phyloP scores from a whole-genome alignment of 2,797 vertebrate genomes.

The Ammospiza maritima region DNA sequence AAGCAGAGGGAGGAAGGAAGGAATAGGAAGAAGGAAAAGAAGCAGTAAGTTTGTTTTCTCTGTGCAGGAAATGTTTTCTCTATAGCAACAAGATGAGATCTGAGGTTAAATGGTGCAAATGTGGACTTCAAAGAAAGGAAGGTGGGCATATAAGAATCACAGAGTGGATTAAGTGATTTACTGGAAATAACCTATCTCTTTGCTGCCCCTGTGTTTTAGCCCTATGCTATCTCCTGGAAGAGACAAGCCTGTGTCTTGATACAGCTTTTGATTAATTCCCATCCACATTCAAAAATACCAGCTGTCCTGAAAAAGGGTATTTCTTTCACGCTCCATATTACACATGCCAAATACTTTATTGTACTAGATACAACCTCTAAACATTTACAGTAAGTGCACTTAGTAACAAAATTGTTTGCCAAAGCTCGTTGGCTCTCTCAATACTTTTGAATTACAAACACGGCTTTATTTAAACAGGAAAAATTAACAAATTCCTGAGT shows the following conservation, averaged over 20 bases:
- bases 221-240: not conserved
- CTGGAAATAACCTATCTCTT: not conserved
- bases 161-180: not conserved
- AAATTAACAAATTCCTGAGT: slow-evolving; percentile 48
- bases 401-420: slow-evolving; percentile 33
- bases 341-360: slow-evolving; percentile 53
- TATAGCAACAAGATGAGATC: not conserved
- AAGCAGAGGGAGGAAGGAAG: not conserved
- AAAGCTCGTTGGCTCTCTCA: not conserved
- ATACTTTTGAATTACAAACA: slow-evolving; percentile 30
- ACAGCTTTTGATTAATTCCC: not conserved
- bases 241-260: not conserved
- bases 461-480: slow-evolving; percentile 25
- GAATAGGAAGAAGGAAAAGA: not conserved
- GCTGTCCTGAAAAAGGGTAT: not conserved
- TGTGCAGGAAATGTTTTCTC: not conserved
- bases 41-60: not conserved
- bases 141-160: not conserved
- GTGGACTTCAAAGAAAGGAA: not conserved
- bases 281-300: not conserved
- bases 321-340: slow-evolving; percentile 27
- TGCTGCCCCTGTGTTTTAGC: not conserved
- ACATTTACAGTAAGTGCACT: slow-evolving; percentile 62
- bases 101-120: not conserved
- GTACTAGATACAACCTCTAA: slow-evolving; percentile 41